Percentiles rank a stretch among this genome's conserved stretches.
phyloP scores from a whole-genome alignment of 2,888 invertebrate genomes.

The Amblyteles armatorius region DNA sequence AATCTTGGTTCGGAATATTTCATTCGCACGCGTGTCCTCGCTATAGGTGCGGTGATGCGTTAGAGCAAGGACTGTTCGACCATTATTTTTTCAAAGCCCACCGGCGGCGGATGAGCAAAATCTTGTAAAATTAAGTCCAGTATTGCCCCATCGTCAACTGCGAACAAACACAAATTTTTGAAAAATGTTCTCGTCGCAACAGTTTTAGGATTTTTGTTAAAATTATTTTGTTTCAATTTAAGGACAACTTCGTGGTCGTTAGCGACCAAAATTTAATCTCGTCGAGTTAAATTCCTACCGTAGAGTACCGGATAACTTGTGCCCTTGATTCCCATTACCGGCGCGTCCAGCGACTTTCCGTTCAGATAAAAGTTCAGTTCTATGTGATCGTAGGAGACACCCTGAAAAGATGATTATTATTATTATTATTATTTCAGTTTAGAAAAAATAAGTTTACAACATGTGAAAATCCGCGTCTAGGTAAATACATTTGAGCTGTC shows the following conservation, averaged over 20 bases:
- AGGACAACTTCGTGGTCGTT: not conserved
- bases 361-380: slow-evolving; percentile 98
- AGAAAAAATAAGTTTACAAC: no score
- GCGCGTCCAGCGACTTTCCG: slow-evolving; percentile 94
- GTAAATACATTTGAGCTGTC: no score
- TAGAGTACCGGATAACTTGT: slow-evolving; percentile 96
- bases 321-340: slow-evolving; percentile 95
- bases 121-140: slow-evolving; percentile 97
- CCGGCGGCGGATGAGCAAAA: slow-evolving; percentile 93
- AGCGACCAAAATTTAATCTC: not conserved
- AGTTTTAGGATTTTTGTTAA: not conserved
- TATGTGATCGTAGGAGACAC: slow-evolving; percentile 97
- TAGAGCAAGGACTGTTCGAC: slow-evolving; percentile 98
- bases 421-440: no score
- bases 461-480: no score
- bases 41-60: slow-evolving; percentile 79
- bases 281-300: slow-evolving; percentile 87
- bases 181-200: not conserved
- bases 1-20: slow-evolving; percentile 14
- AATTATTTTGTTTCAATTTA: not conserved
- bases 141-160: slow-evolving; percentile 99
- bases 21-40: slow-evolving; percentile 17
- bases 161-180: slow-evolving; percentile 79
- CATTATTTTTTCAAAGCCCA: slow-evolving; percentile 98
- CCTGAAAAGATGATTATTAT: slow-evolving; percentile 85